phyloP scores from a whole-genome alignment of 1,140 invertebrate species.

The Zaprionus africanus region DNA sequence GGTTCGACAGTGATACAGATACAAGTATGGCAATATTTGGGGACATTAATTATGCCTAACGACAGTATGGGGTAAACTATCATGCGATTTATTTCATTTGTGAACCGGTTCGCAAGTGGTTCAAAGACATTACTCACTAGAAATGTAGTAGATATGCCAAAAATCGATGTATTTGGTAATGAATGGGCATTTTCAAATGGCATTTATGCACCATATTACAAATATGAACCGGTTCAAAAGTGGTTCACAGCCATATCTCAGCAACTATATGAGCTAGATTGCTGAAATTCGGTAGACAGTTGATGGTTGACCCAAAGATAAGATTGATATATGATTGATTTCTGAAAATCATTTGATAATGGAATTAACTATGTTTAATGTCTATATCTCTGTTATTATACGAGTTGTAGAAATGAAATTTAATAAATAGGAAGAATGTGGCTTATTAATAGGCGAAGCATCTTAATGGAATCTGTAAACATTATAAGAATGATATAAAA shows the following conservation, averaged over 20 bases:
- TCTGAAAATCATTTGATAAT: not conserved
- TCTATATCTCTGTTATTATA: not conserved
- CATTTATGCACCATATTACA: not conserved
- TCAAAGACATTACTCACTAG: not conserved
- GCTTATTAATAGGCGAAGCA: not conserved
- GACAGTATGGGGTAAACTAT: not conserved
- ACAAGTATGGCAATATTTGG: not conserved
- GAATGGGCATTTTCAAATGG: not conserved
- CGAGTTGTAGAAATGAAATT: not conserved
- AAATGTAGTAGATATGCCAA: not conserved
- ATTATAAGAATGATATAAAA: not conserved
- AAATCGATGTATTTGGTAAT: no score
- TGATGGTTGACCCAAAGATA: not conserved
- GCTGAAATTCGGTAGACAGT: not conserved
- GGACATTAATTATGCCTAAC: not conserved
- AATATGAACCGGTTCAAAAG: slow-evolving; percentile 6
- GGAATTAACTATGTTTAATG: not conserved
- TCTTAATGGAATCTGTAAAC: no score
- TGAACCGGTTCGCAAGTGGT: slow-evolving; percentile 1
- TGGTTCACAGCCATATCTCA: not conserved
- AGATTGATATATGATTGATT: not conserved
- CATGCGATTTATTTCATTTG: not conserved
- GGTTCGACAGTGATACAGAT: not conserved
- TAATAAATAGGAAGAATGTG: not conserved
- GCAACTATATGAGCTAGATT: not conserved